Evolutionary conservation across 2,113 vertebrate species (phyloP), one percentile per base, ranked within the genome.

Genomic region (Trogon melanurus): DNA sequence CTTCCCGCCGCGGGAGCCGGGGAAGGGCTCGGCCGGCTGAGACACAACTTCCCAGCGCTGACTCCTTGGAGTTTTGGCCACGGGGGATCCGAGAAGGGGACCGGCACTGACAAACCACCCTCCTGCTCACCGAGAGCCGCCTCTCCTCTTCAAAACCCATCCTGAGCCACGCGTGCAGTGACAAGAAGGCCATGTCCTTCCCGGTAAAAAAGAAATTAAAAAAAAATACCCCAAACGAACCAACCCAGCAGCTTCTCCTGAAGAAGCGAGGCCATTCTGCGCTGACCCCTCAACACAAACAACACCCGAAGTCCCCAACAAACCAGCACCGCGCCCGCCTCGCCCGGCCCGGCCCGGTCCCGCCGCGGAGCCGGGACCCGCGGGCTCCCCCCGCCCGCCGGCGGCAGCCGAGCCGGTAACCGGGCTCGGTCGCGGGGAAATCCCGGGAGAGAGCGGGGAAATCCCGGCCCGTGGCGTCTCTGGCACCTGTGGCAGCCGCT

Each of bases 161-260:
- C 17, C 1, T 0, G 74, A 61, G 62, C 36, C 1, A 0, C 0
- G 5, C 23, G 1, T 15, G 50, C 41, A 9, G 2, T 0, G 48
- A 4, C 25, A 2, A 1, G 9, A 5, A 29, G 56, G 27, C 6
- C 32, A 0, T 1, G 20, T 0, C 36, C 36, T 36, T 36, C 36
- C 36, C 36, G 9, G 36, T 36, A 36, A 36, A 36, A 36, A 36
- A 36, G 9, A 36, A 36, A 36, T n/a, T n/a, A 36, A 36, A 36
- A 36, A 36, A 36, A 36, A 36, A 36, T 8, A 36, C 36, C 36
- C 36, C 36, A 36, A 36, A 36, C 36, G 36, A 36, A 36, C 36
- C 51, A 7, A 50, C 60, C 11, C 60, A 62, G 8, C 76, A 5
- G 57, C 21, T 13, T 4, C 67, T 23, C 44, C 56, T 1, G 5